These are phyloP conservation scores for Reticulitermes lucifugus DNA, from an alignment of 2,888 invertebrate species.

Conservation along the genomic window DNA sequence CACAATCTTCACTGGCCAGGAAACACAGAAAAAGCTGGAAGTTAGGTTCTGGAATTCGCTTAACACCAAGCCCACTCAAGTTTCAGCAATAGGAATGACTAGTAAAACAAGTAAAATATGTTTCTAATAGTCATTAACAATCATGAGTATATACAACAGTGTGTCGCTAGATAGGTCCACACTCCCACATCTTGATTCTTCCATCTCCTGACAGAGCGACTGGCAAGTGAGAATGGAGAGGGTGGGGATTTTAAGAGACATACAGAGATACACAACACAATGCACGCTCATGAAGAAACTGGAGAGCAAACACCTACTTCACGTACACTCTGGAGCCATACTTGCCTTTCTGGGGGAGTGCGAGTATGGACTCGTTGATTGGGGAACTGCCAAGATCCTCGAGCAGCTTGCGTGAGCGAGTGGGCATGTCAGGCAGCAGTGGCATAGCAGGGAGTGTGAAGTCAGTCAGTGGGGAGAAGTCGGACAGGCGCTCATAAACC, in stretches of 20 bases:
- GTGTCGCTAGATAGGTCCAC: constrained; percentile 41
- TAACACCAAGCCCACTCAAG: constrained; percentile 48
- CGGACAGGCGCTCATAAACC: constrained; percentile 62
- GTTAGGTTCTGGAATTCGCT: constrained; percentile 26
- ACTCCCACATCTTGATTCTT: constrained; percentile 42
- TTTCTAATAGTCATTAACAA: constrained; percentile 41
- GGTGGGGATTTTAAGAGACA: constrained; percentile 14
- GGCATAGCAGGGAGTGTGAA: constrained; percentile 68
- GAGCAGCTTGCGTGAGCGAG: constrained; percentile 66
- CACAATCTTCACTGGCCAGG: constrained; percentile 53
- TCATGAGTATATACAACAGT: constrained; percentile 40
- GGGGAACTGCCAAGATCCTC: constrained; percentile 64
- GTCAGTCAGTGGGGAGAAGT: constrained; percentile 64
- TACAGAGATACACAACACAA: constrained; percentile 32
- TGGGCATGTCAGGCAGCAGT: constrained; percentile 69
- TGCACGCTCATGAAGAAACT: constrained; percentile 31
- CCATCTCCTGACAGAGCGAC: neutral
- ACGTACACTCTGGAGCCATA: constrained; percentile 56
- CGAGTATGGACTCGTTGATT: constrained; percentile 59
- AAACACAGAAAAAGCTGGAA: constrained; percentile 48
- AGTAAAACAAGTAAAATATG: constrained; percentile 39
- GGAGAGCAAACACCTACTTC: constrained; percentile 49
- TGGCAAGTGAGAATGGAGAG: constrained; percentile 13
- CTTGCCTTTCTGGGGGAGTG: constrained; percentile 60
- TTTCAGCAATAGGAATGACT: constrained; percentile 46